A percentile compares a stretch with the other conserved stretches of the same genome.
Conservation (phyloP, 2,113 vertebrate species). For the Dasypus novemcinctus region DNA sequence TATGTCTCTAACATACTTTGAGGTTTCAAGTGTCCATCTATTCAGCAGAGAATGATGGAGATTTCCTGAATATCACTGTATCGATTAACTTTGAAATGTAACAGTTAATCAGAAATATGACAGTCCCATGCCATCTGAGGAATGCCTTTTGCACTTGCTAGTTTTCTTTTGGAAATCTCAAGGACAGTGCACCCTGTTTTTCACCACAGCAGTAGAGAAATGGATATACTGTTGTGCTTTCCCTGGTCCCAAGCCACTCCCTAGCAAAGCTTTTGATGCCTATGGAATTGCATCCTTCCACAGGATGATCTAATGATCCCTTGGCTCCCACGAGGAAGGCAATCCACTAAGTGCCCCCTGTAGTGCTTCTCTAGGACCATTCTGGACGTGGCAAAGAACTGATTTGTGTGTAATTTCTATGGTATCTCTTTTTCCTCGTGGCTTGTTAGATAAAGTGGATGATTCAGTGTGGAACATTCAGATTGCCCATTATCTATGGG, state of each 20-base stretch:
- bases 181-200: not conserved
- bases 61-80: not conserved
- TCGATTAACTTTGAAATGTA: not conserved
- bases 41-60: not conserved
- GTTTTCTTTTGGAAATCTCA: not conserved
- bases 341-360: not conserved
- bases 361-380: not conserved
- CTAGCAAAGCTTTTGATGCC: not conserved
- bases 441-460: conserved; percentile 90
- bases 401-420: conserved; percentile 12
- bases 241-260: not conserved
- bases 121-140: not conserved
- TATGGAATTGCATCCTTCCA: not conserved
- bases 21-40: not conserved
- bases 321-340: not conserved
- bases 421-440: not conserved
- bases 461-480: conserved; percentile 91
- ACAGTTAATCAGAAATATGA: not conserved
- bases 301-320: too few relatives aligned
- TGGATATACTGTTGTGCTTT: not conserved
- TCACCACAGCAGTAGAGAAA: not conserved
- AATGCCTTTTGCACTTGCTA: not conserved
- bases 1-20: not conserved
- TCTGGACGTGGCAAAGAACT: not conserved
- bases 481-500: conserved; percentile 91